These are phyloP conservation scores for Electrophaes corylata DNA, from an alignment of 2,888 invertebrate species.

Conservation along the genomic window DNA sequence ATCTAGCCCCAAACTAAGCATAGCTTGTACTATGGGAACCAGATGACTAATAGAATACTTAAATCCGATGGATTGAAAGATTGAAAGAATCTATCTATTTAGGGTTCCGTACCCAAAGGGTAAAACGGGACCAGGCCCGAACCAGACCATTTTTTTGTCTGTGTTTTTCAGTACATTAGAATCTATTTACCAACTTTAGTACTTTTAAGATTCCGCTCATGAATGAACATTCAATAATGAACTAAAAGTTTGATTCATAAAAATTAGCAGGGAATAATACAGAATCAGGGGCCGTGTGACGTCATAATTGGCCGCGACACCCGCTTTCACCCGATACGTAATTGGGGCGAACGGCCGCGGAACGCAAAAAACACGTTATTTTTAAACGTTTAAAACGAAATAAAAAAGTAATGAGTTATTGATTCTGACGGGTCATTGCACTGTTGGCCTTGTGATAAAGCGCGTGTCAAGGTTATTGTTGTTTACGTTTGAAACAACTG, in stretches of 20 bases:
- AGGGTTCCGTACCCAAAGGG: no score
- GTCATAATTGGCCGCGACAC: slow-evolving; percentile 56
- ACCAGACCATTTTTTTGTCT: neutral
- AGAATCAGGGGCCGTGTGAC: slow-evolving; percentile 42
- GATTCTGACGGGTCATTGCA: slow-evolving; percentile 59
- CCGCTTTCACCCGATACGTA: slow-evolving; percentile 55
- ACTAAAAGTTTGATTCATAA: slow-evolving; percentile 41
- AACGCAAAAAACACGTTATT: slow-evolving; percentile 65
- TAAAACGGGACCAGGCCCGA: no score
- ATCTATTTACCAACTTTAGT: neutral
- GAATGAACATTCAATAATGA: slow-evolving; percentile 23
- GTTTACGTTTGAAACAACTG: slow-evolving; percentile 47
- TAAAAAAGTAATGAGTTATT: slow-evolving; percentile 74
- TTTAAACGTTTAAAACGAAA: slow-evolving; percentile 67
- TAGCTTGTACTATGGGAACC: no score
- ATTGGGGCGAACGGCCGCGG: slow-evolving; percentile 46
- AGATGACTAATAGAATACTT: no score
- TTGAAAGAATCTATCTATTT: no score
- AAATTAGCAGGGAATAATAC: slow-evolving; percentile 42
- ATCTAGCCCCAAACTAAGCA: no score
- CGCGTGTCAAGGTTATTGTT: slow-evolving; percentile 62
- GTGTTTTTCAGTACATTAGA: neutral
- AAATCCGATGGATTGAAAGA: no score
- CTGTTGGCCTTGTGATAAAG: slow-evolving; percentile 50
- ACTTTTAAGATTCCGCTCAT: slow-evolving; percentile 23